Base-by-base conservation (phyloP, 1,140 invertebrate species). In the Tetramorium simillimum region DNA sequence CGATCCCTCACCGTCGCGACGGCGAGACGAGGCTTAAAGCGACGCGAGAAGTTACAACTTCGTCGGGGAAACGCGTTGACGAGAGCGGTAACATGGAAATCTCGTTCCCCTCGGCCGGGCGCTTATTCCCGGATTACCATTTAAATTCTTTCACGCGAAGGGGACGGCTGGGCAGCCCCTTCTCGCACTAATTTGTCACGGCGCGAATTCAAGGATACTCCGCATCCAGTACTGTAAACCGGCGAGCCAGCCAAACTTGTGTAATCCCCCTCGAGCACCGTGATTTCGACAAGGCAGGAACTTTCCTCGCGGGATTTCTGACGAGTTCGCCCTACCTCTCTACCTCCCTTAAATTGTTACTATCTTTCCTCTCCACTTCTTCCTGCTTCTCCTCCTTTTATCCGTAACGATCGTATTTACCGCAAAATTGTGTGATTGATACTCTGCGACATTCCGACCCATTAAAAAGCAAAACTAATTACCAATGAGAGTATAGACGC, bases 221-320 rank as follows among this genome's bases (percentile, higher is more conserved):
- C 49, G 16, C 75, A 62, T 62, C 37, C 62, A 33, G 10, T 9
- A 72, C 67, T 77, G 85, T 89, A 92, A 86, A 85, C 69, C 88
- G 51, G 56, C 37, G 46, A 69, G 75, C 85, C 63, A 85, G 69
- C 67, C 76, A 88, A 93, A 93, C 90, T 94, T 93, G 90, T 92
- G 90, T 93, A 93, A 93, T 94, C 91, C 91, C 88, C 87, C 89
- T 89, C 88, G 88, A 93, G 89, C 85, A 85, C 86, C 76, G 89
- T 92, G 92, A 94, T 94, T 95, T 92, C 91, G 92, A 92, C 91
- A 91, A 90, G 92, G 75, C 70, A 76, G 78, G 89, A 95, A 93
- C 89, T 93, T 95, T 89, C 84, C 85, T 88, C 60, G 53, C 12
- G 80, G 80, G 92, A 94, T 91, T 93, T 94, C 69, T 88, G 7